Conservation (phyloP, 2,113 vertebrate species). For the Nansenia antarctica region DNA sequence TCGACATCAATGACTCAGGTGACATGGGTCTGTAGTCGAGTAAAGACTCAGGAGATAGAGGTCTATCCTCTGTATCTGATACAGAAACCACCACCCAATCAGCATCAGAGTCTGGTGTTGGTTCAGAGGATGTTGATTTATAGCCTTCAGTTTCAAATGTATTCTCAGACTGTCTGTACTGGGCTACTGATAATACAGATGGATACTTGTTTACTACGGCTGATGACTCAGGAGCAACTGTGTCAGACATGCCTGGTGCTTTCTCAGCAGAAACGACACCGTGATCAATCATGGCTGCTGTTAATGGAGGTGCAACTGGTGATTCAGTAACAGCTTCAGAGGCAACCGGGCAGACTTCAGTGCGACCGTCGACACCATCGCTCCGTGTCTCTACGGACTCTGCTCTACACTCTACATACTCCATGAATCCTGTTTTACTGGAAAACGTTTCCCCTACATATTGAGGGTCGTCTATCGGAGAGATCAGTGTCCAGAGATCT, state of each 20-base stretch:
- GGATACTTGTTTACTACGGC: constrained; percentile 3
- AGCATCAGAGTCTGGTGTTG: constrained; percentile 53
- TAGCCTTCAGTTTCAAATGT: constrained; percentile 43
- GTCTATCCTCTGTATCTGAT: constrained; percentile 30
- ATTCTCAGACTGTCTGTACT: constrained; percentile 15
- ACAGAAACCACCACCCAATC: constrained; percentile 18
- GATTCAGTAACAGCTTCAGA: too few relatives aligned
- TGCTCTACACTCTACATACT: constrained; percentile 6
- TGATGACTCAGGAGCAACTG: too few relatives aligned
- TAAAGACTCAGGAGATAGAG: constrained; percentile 36
- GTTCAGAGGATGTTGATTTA: constrained; percentile 39
- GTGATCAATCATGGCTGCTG: too few relatives aligned
- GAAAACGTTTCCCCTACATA: constrained; percentile 55
- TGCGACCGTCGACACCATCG: too few relatives aligned
- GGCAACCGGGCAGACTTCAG: too few relatives aligned
- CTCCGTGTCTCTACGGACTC: too few relatives aligned
- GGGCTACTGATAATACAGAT: constrained; percentile 46
- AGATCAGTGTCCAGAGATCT: constrained; percentile 54
- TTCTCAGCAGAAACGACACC: too few relatives aligned
- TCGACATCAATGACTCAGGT: constrained; percentile 11
- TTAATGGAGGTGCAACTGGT: too few relatives aligned
- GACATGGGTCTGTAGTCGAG: constrained; percentile 42
- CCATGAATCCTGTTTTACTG: constrained; percentile 28
- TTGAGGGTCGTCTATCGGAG: constrained; percentile 65
- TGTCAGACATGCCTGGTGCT: constrained; percentile 34